phyloP scores from a whole-genome alignment of 2,113 vertebrate species.

The Phalacrocorax carbo region DNA sequence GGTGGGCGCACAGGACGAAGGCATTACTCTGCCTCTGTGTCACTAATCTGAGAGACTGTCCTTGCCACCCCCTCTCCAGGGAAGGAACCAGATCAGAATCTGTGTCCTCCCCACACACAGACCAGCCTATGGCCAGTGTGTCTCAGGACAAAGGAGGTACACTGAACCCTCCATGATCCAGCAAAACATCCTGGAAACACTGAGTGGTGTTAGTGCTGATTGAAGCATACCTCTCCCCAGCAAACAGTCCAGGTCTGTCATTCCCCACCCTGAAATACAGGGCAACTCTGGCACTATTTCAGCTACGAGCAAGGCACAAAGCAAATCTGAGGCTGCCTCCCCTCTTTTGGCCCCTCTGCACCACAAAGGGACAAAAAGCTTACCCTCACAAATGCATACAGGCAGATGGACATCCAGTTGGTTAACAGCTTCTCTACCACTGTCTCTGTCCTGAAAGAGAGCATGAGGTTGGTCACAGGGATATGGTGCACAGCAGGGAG shows the following conservation, averaged over 20 bases:
- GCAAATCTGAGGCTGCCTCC: neutral
- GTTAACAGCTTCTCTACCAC: constrained; percentile 98
- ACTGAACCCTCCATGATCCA: neutral
- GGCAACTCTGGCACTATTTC: neutral
- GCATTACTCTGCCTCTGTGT: neutral
- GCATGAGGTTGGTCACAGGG: neutral
- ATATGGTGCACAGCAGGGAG: neutral
- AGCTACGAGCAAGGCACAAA: neutral
- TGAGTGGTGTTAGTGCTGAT: neutral
- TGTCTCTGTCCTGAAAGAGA: constrained; percentile 88
- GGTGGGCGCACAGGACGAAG: neutral
- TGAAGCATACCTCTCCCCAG: neutral
- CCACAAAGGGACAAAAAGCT: neutral
- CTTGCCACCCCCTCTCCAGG: neutral
- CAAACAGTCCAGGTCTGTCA: neutral
- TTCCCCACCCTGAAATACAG: neutral
- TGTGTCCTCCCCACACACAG: neutral
- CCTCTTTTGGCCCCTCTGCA: neutral
- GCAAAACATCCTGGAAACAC: neutral
- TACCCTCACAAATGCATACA: constrained; percentile 94
- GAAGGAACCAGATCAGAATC: neutral
- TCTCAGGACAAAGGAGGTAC: neutral
- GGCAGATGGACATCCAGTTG: constrained; percentile 99
- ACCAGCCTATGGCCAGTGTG: neutral
- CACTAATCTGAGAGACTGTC: neutral